Percentiles rank a stretch among this genome's conserved stretches.
Conservation (phyloP, 2,888 invertebrate species). For the Polia nebulosa region DNA sequence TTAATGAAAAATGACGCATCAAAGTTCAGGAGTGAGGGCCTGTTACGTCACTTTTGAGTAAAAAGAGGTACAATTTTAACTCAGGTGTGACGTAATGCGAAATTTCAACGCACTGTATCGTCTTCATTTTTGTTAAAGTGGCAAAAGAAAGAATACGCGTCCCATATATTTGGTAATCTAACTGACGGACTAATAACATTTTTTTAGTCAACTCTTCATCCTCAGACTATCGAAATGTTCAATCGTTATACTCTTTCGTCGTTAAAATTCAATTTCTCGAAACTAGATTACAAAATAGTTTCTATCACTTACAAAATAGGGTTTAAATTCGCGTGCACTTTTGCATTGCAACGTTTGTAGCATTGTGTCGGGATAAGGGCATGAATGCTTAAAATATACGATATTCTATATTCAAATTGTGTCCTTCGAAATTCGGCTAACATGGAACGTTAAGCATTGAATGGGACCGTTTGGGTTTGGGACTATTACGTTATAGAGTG, state of each 20-base stretch:
- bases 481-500: constrained; percentile 4
- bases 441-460: constrained; percentile 22
- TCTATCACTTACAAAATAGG: neutral
- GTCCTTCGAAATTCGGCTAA: constrained; percentile 15
- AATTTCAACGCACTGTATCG: no score
- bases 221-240: neutral
- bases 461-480: neutral
- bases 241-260: neutral
- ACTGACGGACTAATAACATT: no score
- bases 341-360: constrained; percentile 11
- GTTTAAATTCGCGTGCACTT: neutral
- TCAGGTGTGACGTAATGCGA: no score
- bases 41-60: no score
- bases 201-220: constrained; percentile 6
- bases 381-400: constrained; percentile 27
- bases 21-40: no score
- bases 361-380: neutral
- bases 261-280: neutral
- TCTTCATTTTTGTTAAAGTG: no score
- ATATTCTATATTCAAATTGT: constrained; percentile 33
- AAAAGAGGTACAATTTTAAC: no score
- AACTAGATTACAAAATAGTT: neutral
- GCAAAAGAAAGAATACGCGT: no score
- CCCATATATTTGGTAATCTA: no score
- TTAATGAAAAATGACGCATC: no score